Conservation (phyloP, 2,113 vertebrate genomes). For the Pterocles burchelli region DNA sequence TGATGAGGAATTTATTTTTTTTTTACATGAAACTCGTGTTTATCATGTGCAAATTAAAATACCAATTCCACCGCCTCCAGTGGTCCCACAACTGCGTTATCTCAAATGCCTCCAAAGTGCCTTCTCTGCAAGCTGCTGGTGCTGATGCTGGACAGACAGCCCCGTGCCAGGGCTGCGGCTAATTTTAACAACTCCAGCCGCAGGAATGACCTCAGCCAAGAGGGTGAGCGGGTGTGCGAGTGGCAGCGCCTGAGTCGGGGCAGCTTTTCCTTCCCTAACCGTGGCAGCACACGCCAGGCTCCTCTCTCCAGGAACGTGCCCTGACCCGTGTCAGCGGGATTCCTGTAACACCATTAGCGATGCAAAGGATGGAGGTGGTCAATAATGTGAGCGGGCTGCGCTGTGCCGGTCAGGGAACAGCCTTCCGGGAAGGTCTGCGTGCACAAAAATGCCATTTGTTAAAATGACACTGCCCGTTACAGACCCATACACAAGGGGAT, state of each 20-base stretch:
- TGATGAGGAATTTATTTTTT: background rate
- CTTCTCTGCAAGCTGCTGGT: background rate
- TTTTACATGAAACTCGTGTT: background rate
- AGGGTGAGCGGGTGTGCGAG: background rate
- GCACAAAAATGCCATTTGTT: background rate
- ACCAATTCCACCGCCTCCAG: background rate
- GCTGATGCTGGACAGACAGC: background rate
- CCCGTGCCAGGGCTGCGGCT: background rate
- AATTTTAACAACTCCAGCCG: background rate
- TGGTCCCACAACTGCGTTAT: background rate
- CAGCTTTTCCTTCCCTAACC: background rate
- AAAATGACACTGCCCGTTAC: background rate
- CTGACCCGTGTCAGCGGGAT: fast-evolving
- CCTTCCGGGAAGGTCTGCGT: background rate
- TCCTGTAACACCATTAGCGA: background rate
- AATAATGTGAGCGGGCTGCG: background rate
- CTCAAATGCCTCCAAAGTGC: background rate
- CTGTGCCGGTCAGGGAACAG: fast-evolving
- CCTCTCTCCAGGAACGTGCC: fast-evolving
- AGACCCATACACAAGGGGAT: background rate
- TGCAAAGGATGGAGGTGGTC: background rate
- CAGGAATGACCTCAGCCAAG: background rate
- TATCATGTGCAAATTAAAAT: background rate
- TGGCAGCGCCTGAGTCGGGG: background rate
- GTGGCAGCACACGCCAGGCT: background rate